These are phyloP conservation scores for Cepaea hortensis DNA, from an alignment of 2,888 invertebrate genomes.

Conservation along the genomic window DNA sequence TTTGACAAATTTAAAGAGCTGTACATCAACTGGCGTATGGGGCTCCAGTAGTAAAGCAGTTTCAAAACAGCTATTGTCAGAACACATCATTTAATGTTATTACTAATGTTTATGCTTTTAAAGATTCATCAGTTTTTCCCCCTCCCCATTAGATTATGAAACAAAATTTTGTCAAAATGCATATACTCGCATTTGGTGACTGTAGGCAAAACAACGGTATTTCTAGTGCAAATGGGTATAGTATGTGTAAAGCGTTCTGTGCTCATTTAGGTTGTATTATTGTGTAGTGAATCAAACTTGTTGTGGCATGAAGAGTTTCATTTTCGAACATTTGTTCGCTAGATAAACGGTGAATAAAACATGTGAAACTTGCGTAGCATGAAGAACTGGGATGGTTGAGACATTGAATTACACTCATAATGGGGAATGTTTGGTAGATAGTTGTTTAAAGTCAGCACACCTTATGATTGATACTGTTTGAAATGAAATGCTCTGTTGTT, in stretches of 20 bases:
- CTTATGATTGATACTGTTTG: neutral
- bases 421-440: neutral
- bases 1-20: slow-evolving; percentile 72
- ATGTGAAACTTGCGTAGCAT: neutral
- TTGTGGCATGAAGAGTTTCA: neutral
- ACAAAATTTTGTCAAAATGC: neutral
- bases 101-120: no score
- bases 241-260: no score
- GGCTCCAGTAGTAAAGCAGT: neutral
- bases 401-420: neutral
- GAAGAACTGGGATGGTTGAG: neutral
- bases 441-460: neutral
- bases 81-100: no score
- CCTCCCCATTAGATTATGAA: no score
- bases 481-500: neutral
- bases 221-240: no score
- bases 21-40: slow-evolving; percentile 59
- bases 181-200: neutral
- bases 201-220: neutral
- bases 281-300: no score
- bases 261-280: no score
- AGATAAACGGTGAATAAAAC: neutral
- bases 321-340: neutral
- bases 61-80: neutral
- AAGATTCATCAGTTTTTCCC: no score